Base-by-base conservation (phyloP, 2,113 vertebrate genomes). In the Tretioscincus oriximinensis region DNA sequence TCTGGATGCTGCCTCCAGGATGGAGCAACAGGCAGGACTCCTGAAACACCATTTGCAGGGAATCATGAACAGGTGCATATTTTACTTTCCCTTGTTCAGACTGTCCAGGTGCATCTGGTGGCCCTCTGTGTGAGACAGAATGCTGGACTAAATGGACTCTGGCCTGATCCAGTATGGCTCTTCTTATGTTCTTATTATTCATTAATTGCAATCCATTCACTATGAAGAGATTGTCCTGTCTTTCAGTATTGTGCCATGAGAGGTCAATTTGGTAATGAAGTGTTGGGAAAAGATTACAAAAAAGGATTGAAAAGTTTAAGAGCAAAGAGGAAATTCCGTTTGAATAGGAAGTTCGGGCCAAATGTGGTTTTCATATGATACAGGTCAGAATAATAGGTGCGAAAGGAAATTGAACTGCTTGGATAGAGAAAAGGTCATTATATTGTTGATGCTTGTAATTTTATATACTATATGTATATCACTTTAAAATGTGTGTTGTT, bases 301-400 rank as follows among this genome's bases (percentile, higher is more conserved):
- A 61, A 51, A 78, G 61, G 26, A 81, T 65, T 60, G 81, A 66
- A 83, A 76, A 81, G 73, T 5, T 45, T 65, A 76, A 73, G n/a
- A 81, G 35, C 9, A 12, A 87, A 87, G n/a, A 47, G 26, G 47
- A 21, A 78, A 82, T 80, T 73, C 76, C 3, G 51, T 78, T 84
- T 82, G 12, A 63, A 41, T 78, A 73, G 29, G 35, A 68, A 81
- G 35, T 51, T 76, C 81, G 51, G 83, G 49, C 41, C 74, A 0
- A 84, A 82, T 45, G 47, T 26, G n/a, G 2, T 73, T 76, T 77
- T 78, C 47, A 3, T 54, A 77, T 35, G 68, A 73, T 66, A 12
- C 76, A 41, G 26, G 71, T 77, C 64, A 63, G 73, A 80, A 72
- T 0, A 1, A 75, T 85, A 76, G 24, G n/a, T 68, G 64, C 51